Evolutionary conservation across 1,140 invertebrate species (phyloP).

Genomic region (Homarus americanus): DNA sequence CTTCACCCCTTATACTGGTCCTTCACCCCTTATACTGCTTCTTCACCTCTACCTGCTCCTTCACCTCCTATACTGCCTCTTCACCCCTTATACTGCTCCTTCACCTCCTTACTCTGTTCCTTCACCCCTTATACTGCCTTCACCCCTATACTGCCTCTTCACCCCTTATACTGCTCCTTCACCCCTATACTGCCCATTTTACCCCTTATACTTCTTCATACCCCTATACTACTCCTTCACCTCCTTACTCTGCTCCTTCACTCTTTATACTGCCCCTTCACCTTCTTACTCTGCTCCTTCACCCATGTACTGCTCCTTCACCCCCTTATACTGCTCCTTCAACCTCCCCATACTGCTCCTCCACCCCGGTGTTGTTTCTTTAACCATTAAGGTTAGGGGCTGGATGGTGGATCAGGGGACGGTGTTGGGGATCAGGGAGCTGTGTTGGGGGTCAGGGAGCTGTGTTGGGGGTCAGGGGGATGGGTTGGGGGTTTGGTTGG

Average conservation of each 20-base stretch:
- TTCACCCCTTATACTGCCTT: not conserved
- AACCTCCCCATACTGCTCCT: no score
- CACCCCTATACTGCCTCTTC: not conserved
- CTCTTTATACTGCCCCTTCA: not conserved
- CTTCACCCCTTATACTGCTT: not conserved
- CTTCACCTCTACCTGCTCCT: not conserved
- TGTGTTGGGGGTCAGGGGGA: no score
- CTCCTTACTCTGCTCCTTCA: not conserved
- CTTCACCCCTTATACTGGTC: not conserved
- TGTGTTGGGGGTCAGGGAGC: no score
- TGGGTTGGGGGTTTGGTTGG: no score
- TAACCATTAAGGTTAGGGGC: no score
- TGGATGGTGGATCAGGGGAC: no score
- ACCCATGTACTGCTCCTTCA: no score
- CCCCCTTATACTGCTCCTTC: no score
- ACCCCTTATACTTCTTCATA: not conserved
- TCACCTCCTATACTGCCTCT: not conserved
- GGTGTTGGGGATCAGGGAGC: no score
- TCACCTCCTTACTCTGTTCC: not conserved
- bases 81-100: not conserved
- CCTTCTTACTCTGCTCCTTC: slow-evolving; percentile 6
- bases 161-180: not conserved
- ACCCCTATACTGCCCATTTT: not conserved
- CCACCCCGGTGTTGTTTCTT: no score
- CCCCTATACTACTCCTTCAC: not conserved